Conservation (phyloP, 1,140 invertebrate species). For the Heliothis subflexa region DNA sequence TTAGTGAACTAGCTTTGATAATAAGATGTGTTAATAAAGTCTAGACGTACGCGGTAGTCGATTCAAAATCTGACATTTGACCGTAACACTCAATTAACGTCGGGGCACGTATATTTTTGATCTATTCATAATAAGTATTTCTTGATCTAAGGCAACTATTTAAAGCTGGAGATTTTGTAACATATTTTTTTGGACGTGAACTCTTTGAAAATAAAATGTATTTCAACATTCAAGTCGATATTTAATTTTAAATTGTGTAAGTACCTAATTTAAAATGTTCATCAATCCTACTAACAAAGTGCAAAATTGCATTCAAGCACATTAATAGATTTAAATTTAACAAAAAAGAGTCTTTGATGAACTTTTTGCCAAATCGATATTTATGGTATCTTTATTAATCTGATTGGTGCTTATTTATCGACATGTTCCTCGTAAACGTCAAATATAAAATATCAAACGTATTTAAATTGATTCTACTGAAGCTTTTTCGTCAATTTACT, state of each 20-base stretch:
- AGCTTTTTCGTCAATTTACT: constrained; percentile 16
- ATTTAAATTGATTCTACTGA: constrained; percentile 24
- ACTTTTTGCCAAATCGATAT: neutral
- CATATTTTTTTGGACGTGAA: neutral
- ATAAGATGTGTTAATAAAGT: constrained; percentile 34
- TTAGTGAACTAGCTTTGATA: constrained; percentile 4
- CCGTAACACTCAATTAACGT: constrained; percentile 17
- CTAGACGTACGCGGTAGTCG: neutral
- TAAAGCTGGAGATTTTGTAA: neutral
- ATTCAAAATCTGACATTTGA: constrained; percentile 18
- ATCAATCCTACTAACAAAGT: neutral
- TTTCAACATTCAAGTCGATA: neutral
- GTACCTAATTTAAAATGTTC: too few species aligned
- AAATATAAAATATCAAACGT: constrained; percentile 22
- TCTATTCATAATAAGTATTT: neutral
- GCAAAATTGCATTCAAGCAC: neutral
- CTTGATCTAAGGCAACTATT: constrained; percentile 1
- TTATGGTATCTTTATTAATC: constrained; percentile 7
- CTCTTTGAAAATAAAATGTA: neutral
- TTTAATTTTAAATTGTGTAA: too few species aligned
- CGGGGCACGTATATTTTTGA: neutral
- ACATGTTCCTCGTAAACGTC: constrained; percentile 4
- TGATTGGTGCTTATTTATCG: constrained; percentile 30
- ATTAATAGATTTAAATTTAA: constrained; percentile 1
- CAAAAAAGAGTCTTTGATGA: constrained; percentile 4